Evolutionary conservation across 2,888 invertebrate genomes (phyloP).

Genomic region (Drosophila gaucha): DNA sequence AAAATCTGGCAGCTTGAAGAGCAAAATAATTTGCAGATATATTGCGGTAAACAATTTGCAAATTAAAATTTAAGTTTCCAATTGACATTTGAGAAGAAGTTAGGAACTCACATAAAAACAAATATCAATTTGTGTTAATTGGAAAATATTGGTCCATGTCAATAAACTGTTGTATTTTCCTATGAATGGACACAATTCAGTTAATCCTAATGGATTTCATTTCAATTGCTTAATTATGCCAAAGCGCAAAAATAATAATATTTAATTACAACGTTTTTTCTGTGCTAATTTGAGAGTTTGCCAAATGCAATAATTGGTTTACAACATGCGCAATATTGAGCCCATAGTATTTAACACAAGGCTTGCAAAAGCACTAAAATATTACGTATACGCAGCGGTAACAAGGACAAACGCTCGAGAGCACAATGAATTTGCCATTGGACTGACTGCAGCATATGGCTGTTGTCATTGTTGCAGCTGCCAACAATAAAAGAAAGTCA

Average conservation of each 20-base stretch:
- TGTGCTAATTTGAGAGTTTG: constrained; percentile 24
- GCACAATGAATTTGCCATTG: constrained; percentile 9
- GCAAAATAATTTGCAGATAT: constrained; percentile 6
- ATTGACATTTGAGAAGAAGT: constrained; percentile 40
- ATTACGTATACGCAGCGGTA: constrained; percentile 63
- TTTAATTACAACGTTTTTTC: constrained; percentile 9
- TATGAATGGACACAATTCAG: neutral
- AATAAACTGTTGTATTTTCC: neutral
- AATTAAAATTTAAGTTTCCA: constrained; percentile 16
- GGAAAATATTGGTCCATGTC: neutral
- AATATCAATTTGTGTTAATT: constrained; percentile 4
- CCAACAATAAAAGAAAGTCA: constrained; percentile 60
- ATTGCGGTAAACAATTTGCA: constrained; percentile 5
- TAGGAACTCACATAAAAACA: too few relatives aligned
- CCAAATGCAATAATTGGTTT: constrained; percentile 33
- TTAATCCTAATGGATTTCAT: neutral
- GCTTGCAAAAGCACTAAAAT: constrained; percentile 22
- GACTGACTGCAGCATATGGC: constrained; percentile 26
- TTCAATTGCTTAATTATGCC: constrained; percentile 12
- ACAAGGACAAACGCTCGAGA: constrained; percentile 38
- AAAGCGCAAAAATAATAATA: constrained; percentile 27
- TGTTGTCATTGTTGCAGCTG: constrained; percentile 29
- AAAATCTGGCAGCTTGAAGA: constrained; percentile 16
- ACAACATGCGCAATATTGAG: constrained; percentile 25
- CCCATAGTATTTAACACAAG: constrained; percentile 41